Conservation (phyloP, 2,113 vertebrate genomes). For the Sakesphorus luctuosus region DNA sequence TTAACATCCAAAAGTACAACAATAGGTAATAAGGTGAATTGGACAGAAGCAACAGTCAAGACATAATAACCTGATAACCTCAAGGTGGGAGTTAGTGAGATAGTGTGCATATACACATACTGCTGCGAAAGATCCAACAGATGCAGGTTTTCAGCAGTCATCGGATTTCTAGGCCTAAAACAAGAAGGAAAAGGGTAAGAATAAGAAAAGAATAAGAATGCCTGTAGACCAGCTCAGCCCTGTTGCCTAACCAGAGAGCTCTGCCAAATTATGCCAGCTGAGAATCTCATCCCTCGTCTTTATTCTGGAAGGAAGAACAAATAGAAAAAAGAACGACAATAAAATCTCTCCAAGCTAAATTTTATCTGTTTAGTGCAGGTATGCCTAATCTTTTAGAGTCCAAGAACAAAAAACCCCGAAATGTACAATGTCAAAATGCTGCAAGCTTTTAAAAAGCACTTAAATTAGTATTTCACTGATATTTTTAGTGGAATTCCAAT, state of each 20-base stretch:
- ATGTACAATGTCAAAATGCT: neutral
- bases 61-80: neutral
- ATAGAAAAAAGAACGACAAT: neutral
- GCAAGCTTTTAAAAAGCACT: neutral
- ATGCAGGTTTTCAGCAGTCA: neutral
- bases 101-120: no score
- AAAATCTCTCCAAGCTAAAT: neutral
- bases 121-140: neutral
- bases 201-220: neutral
- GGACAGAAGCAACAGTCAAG: neutral
- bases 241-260: neutral
- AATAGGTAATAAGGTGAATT: neutral
- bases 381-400: slow-evolving; percentile 23
- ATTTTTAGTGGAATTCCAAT: slow-evolving; percentile 7
- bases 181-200: neutral
- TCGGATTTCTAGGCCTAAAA: neutral
- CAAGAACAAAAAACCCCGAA: neutral
- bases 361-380: slow-evolving; percentile 25
- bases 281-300: neutral
- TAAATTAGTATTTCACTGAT: slow-evolving; percentile 3
- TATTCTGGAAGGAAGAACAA: neutral
- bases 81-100: neutral
- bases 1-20: no score
- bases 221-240: neutral
- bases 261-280: neutral